Conservation (phyloP, 2,113 vertebrate genomes). For the Limnothrissa miodon region DNA sequence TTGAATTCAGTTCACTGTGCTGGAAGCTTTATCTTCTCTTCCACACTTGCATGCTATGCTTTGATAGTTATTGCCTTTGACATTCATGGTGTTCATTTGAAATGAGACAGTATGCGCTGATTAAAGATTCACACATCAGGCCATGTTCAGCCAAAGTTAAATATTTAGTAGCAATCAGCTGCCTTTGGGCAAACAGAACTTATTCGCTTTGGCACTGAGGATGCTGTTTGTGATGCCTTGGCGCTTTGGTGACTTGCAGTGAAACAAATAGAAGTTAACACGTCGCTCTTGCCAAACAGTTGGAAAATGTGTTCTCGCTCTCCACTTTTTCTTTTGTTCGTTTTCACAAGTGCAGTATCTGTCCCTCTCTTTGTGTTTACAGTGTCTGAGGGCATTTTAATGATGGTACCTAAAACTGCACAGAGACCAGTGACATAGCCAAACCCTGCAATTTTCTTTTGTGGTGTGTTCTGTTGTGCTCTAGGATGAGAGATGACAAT, state of each 20-base stretch:
- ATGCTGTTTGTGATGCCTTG: not conserved
- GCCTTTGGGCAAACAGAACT: not conserved
- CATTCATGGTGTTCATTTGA: not conserved
- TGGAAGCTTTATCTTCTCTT: not conserved
- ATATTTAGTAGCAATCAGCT: not conserved
- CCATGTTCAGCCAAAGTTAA: not conserved
- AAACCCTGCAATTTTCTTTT: constrained; percentile 67
- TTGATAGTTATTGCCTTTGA: not conserved
- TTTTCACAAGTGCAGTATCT: constrained; percentile 54
- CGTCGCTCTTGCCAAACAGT: not conserved
- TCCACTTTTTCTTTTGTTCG: constrained; percentile 29
- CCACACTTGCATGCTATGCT: no score
- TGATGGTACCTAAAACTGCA: constrained; percentile 57
- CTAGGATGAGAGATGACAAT: constrained; percentile 36
- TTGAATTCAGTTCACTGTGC: not conserved
- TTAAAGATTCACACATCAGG: not conserved
- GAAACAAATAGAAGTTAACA: constrained; percentile 14
- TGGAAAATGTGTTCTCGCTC: not conserved
- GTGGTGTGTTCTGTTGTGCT: constrained; percentile 53
- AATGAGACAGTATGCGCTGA: not conserved
- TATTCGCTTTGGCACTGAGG: not conserved
- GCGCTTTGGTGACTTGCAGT: not conserved
- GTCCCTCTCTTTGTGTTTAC: constrained; percentile 51
- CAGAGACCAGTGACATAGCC: constrained; percentile 47
- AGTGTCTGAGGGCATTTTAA: constrained; percentile 56